Evolutionary conservation across 2,113 vertebrate species (phyloP), one percentile per base, ranked within the genome.

Genomic region (Amia ocellicauda): DNA sequence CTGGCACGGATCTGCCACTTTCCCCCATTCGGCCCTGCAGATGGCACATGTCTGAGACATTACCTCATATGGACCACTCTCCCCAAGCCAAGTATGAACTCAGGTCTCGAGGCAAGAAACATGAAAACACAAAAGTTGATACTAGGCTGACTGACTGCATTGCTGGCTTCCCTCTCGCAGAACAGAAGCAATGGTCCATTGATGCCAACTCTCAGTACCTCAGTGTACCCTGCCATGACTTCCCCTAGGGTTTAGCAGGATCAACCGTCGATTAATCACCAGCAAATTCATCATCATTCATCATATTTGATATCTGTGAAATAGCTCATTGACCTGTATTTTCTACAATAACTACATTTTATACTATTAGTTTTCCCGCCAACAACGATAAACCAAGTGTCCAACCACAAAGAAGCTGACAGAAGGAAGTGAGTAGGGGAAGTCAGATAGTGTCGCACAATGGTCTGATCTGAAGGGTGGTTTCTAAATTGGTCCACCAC

Each of bases 11-110:
- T 19, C 27, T 31, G 19, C 54, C 3, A 24, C 22, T 49, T 28
- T 43, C 22, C 8, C 10, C 23, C 43, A 28, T 22, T 1, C 45
- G 19, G 43, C 17, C 14, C 41, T 16, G 31, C 22, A 54, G 53
- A 57, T 64, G 53, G 41, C 41, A 31, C 43, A n/a, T 24, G n/a
- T 42, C 55, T 51, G 27, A 58, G 63, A 66, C 63, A 40, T 59
- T 59, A 59, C 47, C 29, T 66, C 56, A 58, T 28, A 8, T 19
- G 29, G 45, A 19, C 31, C 29, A 2, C 9, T 52, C 22, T 10
- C 14, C 17, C 22, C 7, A 20, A 42, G 64, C 45, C 27, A 64
- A 55, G n/a, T 28, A 57, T 64, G 63, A 64, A 45, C 53, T 64
- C 56, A 31, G 17, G 23, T 56, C 41, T 57, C 5, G 1, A 11